phyloP scores from a whole-genome alignment of 2,113 vertebrate genomes.

The Prochilodus magdalenae region DNA sequence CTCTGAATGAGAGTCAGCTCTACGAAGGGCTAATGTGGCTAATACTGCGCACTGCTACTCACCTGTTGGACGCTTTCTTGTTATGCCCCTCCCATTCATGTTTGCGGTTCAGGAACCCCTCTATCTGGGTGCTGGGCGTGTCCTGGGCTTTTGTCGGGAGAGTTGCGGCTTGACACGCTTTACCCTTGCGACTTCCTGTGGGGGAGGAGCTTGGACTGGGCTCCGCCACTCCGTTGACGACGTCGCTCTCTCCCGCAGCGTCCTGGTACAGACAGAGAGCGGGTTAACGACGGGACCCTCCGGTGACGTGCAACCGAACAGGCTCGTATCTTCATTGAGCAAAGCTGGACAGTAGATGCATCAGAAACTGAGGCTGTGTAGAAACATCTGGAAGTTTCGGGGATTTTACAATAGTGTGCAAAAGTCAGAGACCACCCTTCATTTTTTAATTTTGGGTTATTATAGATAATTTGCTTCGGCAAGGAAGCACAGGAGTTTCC shows the following conservation, averaged over 20 bases:
- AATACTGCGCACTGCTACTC: neutral
- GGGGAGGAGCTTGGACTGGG: constrained; percentile 82
- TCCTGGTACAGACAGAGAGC: constrained; percentile 62
- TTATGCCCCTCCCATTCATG: constrained; percentile 95
- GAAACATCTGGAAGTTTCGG: constrained; percentile 26
- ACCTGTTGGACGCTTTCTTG: constrained; percentile 98
- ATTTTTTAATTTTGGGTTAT: too few species aligned
- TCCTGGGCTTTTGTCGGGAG: constrained; percentile 87
- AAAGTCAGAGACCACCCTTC: too few species aligned
- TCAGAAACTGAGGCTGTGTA: constrained; percentile 54
- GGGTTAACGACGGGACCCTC: neutral
- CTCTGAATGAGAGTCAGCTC: too few species aligned
- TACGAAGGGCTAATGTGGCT: too few species aligned
- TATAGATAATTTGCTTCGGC: too few species aligned
- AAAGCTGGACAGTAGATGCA: constrained; percentile 38
- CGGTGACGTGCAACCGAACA: neutral
- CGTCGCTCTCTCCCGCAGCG: constrained; percentile 78
- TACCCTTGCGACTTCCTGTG: constrained; percentile 81
- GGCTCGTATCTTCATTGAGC: neutral
- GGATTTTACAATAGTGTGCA: too few species aligned
- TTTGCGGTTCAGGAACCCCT: constrained; percentile 92
- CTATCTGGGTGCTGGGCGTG: constrained; percentile 81
- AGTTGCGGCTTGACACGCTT: constrained; percentile 84
- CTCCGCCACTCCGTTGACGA: constrained; percentile 87
- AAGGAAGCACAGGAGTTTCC: too few species aligned